Evolutionary conservation across 2,797 vertebrate species (phyloP).

Genomic region (Oreonectes daqikongensis): DNA sequence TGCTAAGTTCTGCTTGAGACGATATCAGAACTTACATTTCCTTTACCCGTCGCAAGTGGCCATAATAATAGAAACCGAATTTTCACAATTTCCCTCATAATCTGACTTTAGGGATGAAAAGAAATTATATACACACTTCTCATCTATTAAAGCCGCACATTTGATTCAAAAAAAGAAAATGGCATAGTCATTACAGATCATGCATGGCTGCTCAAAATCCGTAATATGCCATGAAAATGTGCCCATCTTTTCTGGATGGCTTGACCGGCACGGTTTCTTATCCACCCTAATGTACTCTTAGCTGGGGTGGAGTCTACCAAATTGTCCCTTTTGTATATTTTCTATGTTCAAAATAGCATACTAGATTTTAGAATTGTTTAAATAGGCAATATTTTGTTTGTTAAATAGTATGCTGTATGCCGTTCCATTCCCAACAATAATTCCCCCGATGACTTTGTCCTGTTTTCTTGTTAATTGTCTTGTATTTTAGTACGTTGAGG

Average conservation of each 20-base stretch:
- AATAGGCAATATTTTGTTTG: too few relatives aligned
- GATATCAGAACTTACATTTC: conserved; percentile 5
- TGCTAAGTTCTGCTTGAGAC: conserved; percentile 27
- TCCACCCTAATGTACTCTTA: background rate
- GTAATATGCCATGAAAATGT: background rate
- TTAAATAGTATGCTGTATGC: too few relatives aligned
- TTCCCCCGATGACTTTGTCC: too few relatives aligned
- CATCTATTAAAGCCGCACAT: conserved; percentile 3
- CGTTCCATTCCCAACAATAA: too few relatives aligned
- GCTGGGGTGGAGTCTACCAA: too few relatives aligned
- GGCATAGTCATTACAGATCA: background rate
- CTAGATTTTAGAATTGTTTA: too few relatives aligned
- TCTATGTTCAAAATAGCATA: too few relatives aligned
- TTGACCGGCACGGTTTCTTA: background rate
- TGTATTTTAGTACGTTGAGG: too few relatives aligned
- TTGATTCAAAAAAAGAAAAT: conserved; percentile 6
- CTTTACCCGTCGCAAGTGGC: conserved; percentile 1
- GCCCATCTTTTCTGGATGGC: background rate
- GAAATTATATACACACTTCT: background rate
- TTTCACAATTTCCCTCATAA: background rate
- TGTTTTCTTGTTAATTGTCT: too few relatives aligned
- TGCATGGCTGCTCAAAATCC: background rate
- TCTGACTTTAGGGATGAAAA: conserved; percentile 5
- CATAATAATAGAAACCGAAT: background rate
- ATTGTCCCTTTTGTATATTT: too few relatives aligned